Base-by-base conservation (phyloP, 2,113 vertebrate genomes). In the Leuciscus idus region DNA sequence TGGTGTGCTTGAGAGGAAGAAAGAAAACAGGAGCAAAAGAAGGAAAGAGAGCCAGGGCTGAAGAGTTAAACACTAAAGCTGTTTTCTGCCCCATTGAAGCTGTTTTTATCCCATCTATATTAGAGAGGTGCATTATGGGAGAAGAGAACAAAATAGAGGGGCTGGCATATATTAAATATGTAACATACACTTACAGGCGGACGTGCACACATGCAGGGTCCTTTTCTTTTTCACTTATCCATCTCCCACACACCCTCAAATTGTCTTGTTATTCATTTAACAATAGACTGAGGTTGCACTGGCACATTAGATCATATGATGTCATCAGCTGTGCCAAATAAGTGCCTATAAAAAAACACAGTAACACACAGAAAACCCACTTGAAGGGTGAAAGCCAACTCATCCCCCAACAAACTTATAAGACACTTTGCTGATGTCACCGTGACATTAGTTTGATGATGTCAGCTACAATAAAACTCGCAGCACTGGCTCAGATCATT, bases 31-130 rank as follows among this genome's bases (percentile, higher is more conserved):
- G 6, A 64, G 76, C 36, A 19, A 30, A 57, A 66, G 43, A 48
- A 30, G 19, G 52, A 52, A 84, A 33, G 86, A 19, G 30, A 43
- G 55, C 85, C 15, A 82, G 70, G 55, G 61, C 7, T 59, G 77
- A 57, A 74, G 43, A 75, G 91, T 90, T 90, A 88, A 92, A 87
- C 88, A 92, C 90, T 82, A n/a, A 66, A 74, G 52, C 88, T 62
- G 82, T 62, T 86, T 89, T 88, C 70, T 84, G 30, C 2, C 7
- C 81, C 46, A 70, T 88, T 90, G 89, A 90, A 90, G 84, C 74
- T 55, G 55, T 86, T 87, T 70, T 30, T 74, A 88, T 88, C 83
- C 39, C 85, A 81, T 78, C 83, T 73, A 85, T 62, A 89, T 89
- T 87, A 85, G 87, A 85, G 36, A 59, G 48, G 50, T 80, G 89